Evolutionary conservation across 2,797 vertebrate genomes (phyloP).

Genomic region (Anomalospiza imberbis): DNA sequence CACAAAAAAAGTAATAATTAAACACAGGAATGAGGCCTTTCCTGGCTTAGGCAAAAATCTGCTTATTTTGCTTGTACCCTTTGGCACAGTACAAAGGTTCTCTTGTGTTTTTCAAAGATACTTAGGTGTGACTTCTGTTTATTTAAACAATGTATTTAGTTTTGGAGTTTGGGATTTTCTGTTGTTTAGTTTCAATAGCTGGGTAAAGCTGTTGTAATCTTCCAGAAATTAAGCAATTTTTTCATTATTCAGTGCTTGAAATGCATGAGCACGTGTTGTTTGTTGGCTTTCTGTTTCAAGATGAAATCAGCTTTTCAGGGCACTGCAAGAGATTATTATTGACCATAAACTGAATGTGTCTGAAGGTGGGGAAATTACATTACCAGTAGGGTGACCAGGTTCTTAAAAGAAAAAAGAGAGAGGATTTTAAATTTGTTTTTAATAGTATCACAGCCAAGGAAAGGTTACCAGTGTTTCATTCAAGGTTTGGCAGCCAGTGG

Average conservation of each 20-base stretch:
- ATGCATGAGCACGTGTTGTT: background rate
- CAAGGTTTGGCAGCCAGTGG: background rate
- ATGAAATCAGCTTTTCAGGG: background rate
- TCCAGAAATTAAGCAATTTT: background rate
- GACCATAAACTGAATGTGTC: background rate
- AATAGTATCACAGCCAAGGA: background rate
- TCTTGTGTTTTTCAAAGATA: background rate
- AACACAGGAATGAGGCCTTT: background rate
- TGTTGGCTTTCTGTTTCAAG: background rate
- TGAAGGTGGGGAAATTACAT: background rate
- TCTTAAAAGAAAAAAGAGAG: background rate
- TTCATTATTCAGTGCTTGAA: background rate
- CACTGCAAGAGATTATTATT: background rate
- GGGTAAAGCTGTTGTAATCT: background rate
- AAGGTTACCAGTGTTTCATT: background rate
- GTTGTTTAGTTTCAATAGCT: background rate
- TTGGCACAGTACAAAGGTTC: constrained; percentile 11
- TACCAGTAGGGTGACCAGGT: background rate
- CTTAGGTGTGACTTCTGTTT: background rate
- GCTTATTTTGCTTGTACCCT: background rate
- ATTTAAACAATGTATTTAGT: background rate
- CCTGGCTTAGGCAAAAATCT: background rate
- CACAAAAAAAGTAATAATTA: background rate
- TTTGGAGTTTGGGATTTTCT: background rate
- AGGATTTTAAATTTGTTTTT: background rate